Evolutionary conservation across 2,888 invertebrate genomes (phyloP).

Genomic region (Heliconius ismenius): DNA sequence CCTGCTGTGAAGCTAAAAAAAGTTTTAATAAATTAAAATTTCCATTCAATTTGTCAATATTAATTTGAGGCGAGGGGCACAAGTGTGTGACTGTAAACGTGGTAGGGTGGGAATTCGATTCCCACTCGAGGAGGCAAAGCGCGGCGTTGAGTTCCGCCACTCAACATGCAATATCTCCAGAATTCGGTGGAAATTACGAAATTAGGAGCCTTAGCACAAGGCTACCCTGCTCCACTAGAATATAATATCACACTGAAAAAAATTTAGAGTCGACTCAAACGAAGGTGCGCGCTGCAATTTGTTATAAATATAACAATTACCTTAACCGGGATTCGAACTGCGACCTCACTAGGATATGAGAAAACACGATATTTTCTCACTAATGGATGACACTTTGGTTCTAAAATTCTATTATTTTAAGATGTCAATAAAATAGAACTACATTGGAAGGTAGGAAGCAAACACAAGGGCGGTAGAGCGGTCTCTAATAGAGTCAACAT

Average conservation of each 20-base stretch:
- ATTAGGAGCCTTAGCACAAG: too few relatives aligned
- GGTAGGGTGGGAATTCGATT: too few relatives aligned
- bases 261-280: neutral
- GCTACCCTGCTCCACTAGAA: neutral
- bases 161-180: too few relatives aligned
- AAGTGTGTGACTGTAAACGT: too few relatives aligned
- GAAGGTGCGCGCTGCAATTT: too few relatives aligned
- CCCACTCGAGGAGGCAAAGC: too few relatives aligned
- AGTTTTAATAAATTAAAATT: too few relatives aligned
- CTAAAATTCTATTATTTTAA: constrained; percentile 39
- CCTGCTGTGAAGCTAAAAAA: too few relatives aligned
- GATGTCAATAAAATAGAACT: constrained; percentile 36
- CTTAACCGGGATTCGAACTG: neutral
- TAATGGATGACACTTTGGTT: constrained; percentile 28
- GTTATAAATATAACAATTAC: neutral
- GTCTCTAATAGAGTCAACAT: constrained; percentile 47
- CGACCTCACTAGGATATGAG: neutral
- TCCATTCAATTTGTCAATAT: too few relatives aligned
- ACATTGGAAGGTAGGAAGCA: constrained; percentile 37
- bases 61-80: too few relatives aligned
- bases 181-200: too few relatives aligned
- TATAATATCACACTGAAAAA: neutral
- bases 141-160: too few relatives aligned
- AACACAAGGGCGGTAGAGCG: constrained; percentile 44
- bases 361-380: neutral